Percentiles rank a stretch among this genome's conserved stretches.
These are phyloP conservation scores for Parazoanthus darwini DNA, from an alignment of 92 coral and sea anemone species.

Conservation along the genomic window DNA sequence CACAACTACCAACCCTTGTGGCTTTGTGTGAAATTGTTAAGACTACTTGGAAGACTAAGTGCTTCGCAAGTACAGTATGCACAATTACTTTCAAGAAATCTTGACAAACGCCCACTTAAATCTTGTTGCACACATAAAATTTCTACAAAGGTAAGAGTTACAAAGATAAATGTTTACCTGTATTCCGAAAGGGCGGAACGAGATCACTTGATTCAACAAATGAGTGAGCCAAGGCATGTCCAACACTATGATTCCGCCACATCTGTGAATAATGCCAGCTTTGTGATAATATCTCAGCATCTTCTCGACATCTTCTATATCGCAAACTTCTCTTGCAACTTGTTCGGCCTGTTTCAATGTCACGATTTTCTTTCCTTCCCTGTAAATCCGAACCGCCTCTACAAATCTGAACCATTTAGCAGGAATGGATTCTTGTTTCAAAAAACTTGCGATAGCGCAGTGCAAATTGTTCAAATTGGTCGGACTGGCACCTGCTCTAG, in stretches of 20 bases:
- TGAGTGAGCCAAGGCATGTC: background rate
- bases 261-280: background rate
- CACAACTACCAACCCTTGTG: too few relatives aligned
- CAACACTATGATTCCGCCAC: background rate
- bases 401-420: constrained; percentile 1
- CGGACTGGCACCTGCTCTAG: background rate
- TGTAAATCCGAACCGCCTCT: background rate
- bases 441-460: background rate
- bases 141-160: too few relatives aligned
- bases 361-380: background rate
- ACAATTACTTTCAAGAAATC: too few relatives aligned
- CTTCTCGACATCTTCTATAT: background rate
- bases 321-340: background rate
- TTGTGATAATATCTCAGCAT: background rate
- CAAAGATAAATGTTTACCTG: too few relatives aligned
- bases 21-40: too few relatives aligned
- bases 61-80: too few relatives aligned
- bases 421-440: background rate
- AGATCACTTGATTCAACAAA: too few relatives aligned
- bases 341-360: background rate
- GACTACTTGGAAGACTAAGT: too few relatives aligned
- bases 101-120: too few relatives aligned
- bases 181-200: too few relatives aligned
- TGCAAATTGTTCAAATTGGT: background rate
- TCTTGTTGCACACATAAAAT: too few relatives aligned